Percentiles rank a stretch among this genome's conserved stretches.
Evolutionary conservation across 2,888 invertebrate genomes (phyloP).

Genomic region (Psylliodes chrysocephalus): DNA sequence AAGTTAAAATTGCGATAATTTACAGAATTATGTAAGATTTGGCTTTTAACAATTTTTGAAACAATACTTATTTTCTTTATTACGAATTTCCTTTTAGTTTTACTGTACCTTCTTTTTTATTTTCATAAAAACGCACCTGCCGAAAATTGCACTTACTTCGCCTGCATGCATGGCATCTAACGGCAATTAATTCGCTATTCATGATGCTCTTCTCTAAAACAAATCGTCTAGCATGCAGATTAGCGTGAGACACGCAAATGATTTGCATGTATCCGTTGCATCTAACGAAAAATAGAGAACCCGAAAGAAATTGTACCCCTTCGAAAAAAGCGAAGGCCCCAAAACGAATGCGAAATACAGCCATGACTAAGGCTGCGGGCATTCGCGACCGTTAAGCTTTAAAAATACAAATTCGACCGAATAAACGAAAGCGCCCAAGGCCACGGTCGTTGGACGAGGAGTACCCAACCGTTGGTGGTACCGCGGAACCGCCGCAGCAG

Average conservation of each 20-base stretch:
- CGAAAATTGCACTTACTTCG: no score
- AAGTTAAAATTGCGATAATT: no score
- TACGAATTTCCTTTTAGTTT: no score
- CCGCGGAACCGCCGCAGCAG: conserved; percentile 1
- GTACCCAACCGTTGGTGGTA: conserved; percentile 16
- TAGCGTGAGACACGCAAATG: not conserved
- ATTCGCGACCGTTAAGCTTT: conserved; percentile 44
- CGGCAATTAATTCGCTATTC: no score
- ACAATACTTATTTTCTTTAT: no score
- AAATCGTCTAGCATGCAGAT: not conserved
- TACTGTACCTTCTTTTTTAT: no score
- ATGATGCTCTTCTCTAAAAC: not conserved
- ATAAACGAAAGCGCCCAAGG: conserved; percentile 27
- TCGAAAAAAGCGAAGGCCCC: conserved; percentile 15
- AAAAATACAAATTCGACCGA: conserved; percentile 23
- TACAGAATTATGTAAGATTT: no score
- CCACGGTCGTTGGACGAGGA: conserved; percentile 28
- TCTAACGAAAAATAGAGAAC: conserved; percentile 2
- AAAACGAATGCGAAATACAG: conserved; percentile 44
- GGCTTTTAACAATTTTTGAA: no score
- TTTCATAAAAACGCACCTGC: no score
- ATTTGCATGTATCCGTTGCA: not conserved
- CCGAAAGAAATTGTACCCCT: not conserved
- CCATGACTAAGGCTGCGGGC: conserved; percentile 46
- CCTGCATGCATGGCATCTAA: no score